Evolutionary conservation across 2,113 vertebrate species (phyloP), one percentile per base, ranked within the genome.

Genomic region (Nothobranchius furzeri): DNA sequence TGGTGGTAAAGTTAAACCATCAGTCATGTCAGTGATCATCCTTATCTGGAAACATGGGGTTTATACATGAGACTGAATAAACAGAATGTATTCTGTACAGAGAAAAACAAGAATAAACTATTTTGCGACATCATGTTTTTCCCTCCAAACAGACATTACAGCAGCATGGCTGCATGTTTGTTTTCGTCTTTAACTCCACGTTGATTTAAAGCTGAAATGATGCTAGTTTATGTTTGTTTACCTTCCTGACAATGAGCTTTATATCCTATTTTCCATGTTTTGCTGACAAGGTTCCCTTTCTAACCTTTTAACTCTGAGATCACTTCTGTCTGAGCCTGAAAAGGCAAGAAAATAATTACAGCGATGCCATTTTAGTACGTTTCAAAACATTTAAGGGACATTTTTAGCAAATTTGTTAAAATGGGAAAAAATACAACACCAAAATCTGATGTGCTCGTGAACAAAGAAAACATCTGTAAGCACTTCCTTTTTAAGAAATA

Each of bases 261-360:
- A n/a, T n/a, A 13, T 48, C 15, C 7, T 14, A 7, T 11, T 48
- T 68, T 57, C 20, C 45, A 15, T 56, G 59, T 17, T 55, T 64
- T 75, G 59, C 54, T 79, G 81, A 83, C 42, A 61, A 66, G 68
- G 82, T 56, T 57, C 66, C 56, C 52, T 69, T 87, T 73, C 24
- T 13, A 78, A 62, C 51, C 9, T 54, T 79, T 71, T 42, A 70
- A 80, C 59, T 40, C 24, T 63, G 57, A 76, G 64, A 55, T 86
- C 56, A 78, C 75, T 75, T 75, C 70, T 79, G 64, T 81, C 81
- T 84, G 74, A 65, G 81, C 3, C 46, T 61, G 12, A 66, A 48
- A 48, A 48, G 6, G 47, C 2, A 15, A 48, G 7, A 24, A 45
- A 43, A 2, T 30, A 53, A 40, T 40, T 40, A 40, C 37, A 40